A percentile compares a stretch with the other conserved stretches of the same genome.
Evolutionary conservation across 2,113 vertebrate species (phyloP).

Genomic region (Globicephala melas): DNA sequence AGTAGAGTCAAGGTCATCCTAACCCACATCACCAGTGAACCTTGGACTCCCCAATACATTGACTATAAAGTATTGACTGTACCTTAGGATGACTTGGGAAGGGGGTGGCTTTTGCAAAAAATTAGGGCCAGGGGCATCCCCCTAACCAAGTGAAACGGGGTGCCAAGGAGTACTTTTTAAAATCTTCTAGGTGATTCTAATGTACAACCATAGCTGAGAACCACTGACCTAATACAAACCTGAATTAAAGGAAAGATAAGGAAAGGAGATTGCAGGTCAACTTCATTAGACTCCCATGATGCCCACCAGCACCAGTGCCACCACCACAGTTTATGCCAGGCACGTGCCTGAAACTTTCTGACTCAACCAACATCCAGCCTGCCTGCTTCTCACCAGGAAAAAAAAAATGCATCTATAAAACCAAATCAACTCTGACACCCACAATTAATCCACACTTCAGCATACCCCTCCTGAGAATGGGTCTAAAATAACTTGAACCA

Average conservation of each 20-base stretch:
- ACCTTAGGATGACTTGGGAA: background rate
- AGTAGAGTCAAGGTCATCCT: background rate
- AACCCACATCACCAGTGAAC: background rate
- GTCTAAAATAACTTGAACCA: background rate
- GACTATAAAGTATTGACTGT: background rate
- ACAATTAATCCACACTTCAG: background rate
- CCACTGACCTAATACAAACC: background rate
- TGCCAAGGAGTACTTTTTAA: background rate
- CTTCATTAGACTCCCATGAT: background rate
- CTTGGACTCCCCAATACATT: background rate
- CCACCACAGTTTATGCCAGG: background rate
- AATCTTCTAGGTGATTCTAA: background rate
- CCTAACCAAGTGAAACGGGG: background rate
- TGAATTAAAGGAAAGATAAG: background rate
- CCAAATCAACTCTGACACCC: background rate
- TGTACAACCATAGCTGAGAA: background rate
- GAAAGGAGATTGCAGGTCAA: background rate
- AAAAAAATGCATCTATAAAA: background rate
- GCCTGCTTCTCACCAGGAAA: background rate
- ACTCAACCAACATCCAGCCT: background rate
- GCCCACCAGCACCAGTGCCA: background rate
- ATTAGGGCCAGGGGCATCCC: background rate
- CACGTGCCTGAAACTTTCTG: background rate
- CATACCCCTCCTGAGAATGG: background rate
- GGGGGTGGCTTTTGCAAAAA: background rate